These are phyloP conservation scores for Morpho helenor DNA, from an alignment of 2,888 invertebrate species.

Conservation along the genomic window DNA sequence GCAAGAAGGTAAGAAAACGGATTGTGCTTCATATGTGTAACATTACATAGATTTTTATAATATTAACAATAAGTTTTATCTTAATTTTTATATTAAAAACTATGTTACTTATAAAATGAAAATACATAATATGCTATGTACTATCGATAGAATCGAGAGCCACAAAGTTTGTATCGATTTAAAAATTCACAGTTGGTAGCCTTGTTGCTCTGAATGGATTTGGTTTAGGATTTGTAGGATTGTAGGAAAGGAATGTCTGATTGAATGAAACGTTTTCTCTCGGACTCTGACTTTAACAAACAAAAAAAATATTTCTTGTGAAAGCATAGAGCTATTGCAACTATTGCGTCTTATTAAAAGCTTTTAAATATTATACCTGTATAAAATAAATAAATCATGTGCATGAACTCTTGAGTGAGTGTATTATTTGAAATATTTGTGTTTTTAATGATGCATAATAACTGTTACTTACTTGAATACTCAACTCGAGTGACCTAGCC, in stretches of 20 bases:
- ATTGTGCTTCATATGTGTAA: too few species aligned
- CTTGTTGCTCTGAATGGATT: constrained; percentile 2
- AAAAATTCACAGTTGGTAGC: constrained; percentile 4
- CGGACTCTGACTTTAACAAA: constrained; percentile 27
- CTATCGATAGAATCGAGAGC: too few species aligned
- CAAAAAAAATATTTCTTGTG: constrained; percentile 62
- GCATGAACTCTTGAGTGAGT: constrained; percentile 75
- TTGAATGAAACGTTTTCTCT: constrained; percentile 19
- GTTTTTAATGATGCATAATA: constrained; percentile 37
- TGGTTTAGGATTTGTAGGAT: constrained; percentile 2
- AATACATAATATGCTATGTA: too few species aligned
- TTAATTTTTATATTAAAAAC: background rate
- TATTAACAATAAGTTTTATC: too few species aligned
- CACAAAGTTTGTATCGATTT: background rate
- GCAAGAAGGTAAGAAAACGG: too few species aligned
- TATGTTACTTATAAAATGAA: background rate
- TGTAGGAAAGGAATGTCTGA: constrained; percentile 13
- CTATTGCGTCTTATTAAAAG: constrained; percentile 59
- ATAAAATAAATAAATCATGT: constrained; percentile 58
- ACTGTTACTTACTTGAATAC: constrained; percentile 40
- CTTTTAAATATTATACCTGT: constrained; percentile 27
- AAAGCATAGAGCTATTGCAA: constrained; percentile 63
- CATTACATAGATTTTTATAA: too few species aligned
- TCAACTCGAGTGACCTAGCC: constrained; percentile 57
- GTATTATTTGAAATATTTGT: constrained; percentile 42